phyloP scores from a whole-genome alignment of 1,140 invertebrate species.

The Neomicropteryx cornuta region DNA sequence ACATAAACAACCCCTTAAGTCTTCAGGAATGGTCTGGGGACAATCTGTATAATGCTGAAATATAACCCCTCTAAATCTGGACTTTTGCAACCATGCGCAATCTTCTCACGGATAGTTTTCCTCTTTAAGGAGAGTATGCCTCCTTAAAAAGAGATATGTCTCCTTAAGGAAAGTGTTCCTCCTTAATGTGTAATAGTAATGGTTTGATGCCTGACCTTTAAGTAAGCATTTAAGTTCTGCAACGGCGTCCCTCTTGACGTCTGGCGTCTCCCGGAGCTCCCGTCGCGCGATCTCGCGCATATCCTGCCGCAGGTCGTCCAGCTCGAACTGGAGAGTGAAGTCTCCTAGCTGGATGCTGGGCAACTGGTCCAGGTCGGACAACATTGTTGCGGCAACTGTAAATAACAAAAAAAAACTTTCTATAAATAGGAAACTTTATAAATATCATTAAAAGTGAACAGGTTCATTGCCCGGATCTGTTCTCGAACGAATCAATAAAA shows the following conservation, averaged over 20 bases:
- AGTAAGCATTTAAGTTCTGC: constrained; percentile 51
- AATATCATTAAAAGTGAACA: not conserved
- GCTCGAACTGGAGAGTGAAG: constrained; percentile 54
- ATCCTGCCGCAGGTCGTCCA: constrained; percentile 46
- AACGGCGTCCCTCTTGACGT: constrained; percentile 48
- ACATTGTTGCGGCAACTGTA: constrained; percentile 51
- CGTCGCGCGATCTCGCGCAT: constrained; percentile 56
- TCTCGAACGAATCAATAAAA: too few relatives aligned
- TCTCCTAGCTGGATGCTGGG: constrained; percentile 57
- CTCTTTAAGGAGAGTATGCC: too few relatives aligned
- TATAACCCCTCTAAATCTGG: too few relatives aligned
- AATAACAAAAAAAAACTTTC: constrained; percentile 16
- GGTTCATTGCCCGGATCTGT: too few relatives aligned
- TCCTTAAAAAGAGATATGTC: constrained; percentile 3
- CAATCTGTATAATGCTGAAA: too few relatives aligned
- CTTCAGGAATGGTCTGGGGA: too few relatives aligned
- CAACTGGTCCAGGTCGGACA: constrained; percentile 52
- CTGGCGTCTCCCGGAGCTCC: constrained; percentile 61
- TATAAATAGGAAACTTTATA: not conserved
- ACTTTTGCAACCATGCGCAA: too few relatives aligned
- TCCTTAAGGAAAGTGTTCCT: too few relatives aligned
- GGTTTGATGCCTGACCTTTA: constrained; percentile 42
- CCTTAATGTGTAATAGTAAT: constrained; percentile 4
- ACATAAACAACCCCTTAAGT: too few relatives aligned
- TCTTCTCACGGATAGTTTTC: too few relatives aligned